Percentiles rank a stretch among this genome's conserved stretches.
phyloP scores from a whole-genome alignment of 2,113 vertebrate genomes.

The Oxyura jamaicensis region DNA sequence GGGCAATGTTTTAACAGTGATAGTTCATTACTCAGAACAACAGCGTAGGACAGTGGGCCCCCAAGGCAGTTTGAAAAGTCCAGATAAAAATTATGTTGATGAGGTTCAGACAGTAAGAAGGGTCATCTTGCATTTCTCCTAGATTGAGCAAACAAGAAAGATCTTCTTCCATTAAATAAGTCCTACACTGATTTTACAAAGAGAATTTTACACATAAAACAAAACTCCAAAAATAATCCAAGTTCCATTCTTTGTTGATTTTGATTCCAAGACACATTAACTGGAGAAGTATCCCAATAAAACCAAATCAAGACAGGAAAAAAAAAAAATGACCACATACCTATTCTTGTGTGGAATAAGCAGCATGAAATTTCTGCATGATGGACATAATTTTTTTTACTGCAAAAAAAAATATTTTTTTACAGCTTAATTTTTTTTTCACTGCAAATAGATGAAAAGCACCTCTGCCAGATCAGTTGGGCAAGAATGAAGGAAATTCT shows the following conservation, averaged over 20 bases:
- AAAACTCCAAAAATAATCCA: background rate
- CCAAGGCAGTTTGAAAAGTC: background rate
- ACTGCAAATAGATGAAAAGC: background rate
- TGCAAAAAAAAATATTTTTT: too few relatives aligned
- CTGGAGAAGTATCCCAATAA: background rate
- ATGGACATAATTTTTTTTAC: background rate
- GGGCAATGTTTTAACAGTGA: background rate
- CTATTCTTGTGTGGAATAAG: background rate
- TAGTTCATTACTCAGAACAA: background rate
- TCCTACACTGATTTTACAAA: background rate
- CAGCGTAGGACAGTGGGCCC: background rate
- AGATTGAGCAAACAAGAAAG: background rate
- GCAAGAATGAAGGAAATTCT: background rate
- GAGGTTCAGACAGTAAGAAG: background rate
- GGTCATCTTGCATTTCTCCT: background rate
- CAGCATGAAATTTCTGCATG: background rate
- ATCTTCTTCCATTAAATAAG: background rate
- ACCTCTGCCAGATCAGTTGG: background rate
- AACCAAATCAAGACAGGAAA: background rate
- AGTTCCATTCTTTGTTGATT: background rate
- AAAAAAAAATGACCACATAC: background rate
- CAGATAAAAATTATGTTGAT: background rate
- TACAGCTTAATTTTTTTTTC: too few relatives aligned
- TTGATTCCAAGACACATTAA: background rate
- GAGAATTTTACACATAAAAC: background rate